Base-by-base conservation (phyloP, 2,113 vertebrate species). In the Tetrao urogallus region DNA sequence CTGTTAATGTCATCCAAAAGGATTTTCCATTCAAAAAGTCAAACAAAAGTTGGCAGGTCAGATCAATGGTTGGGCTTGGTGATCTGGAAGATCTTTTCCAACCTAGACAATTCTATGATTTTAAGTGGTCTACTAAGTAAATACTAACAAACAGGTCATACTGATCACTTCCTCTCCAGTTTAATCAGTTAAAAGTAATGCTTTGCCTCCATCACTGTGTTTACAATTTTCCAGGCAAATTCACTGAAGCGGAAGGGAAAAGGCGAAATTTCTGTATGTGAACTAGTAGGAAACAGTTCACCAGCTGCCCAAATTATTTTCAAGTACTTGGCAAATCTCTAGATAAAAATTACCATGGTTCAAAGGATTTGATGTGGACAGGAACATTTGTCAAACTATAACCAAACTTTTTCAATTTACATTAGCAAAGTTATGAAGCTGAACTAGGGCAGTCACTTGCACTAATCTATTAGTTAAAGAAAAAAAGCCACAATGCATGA, bases 321-420 rank as follows among this genome's bases (percentile, higher is more conserved):
- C 34, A 95, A 95, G 71, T 52, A 94, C 82, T 86, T 5, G 14
- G 45, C 70, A 93, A 45, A 87, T 86, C 45, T 88, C 84, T 93
- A 65, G 74, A 71, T 92, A 94, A 96, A 97, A 91, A 88, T 79
- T 70, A 69, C 57, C 73, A 74, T 32, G 73, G 71, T 97, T 95
- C 92, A 75, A 63, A 96, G 82, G 56, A 54, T 87, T 90, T 84
- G 81, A 80, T 80, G 30, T 28, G 82, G 85, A 83, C 71, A 96
- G 84, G 79, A 79, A 72, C 67, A 96, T 97, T 95, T 97, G 45
- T 97, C 94, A 97, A 97, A 95, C 76, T 77, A 88, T 97, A 97
- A 94, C 76, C 79, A 95, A 97, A 96, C 75, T 94, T 95, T 88
- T 88, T 89, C 80, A 79, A 85, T 88, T 97, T 96, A 82, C 74